These are phyloP conservation scores for Naja naja DNA, from an alignment of 2,113 vertebrate genomes.

Conservation along the genomic window DNA sequence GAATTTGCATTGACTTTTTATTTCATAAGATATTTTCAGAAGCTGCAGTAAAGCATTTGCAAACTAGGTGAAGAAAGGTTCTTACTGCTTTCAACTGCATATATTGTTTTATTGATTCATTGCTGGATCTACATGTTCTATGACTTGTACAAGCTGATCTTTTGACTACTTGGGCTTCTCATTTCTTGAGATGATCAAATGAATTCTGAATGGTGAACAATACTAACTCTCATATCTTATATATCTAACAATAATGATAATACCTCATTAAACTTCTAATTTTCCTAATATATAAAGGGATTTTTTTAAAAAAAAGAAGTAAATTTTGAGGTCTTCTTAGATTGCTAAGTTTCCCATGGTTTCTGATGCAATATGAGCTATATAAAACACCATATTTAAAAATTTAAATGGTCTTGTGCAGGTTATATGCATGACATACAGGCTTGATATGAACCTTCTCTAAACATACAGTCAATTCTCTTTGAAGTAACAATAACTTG, in stretches of 20 bases:
- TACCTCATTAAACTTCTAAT: background rate
- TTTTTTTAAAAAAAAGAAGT: background rate
- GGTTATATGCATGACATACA: background rate
- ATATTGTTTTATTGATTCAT: background rate
- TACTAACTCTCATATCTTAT: background rate
- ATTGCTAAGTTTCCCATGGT: background rate
- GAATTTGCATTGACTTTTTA: background rate
- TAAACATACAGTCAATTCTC: background rate
- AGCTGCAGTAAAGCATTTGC: background rate
- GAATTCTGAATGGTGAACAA: background rate
- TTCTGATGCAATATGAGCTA: background rate
- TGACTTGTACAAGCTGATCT: background rate
- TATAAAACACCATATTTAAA: background rate
- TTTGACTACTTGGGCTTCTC: background rate
- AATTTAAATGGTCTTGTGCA: background rate
- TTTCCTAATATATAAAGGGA: background rate
- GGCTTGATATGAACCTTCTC: background rate
- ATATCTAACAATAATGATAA: background rate
- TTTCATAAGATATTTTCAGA: background rate
- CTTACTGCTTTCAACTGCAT: background rate
- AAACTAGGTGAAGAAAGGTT: background rate
- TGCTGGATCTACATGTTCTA: background rate
- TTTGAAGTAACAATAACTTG: background rate
- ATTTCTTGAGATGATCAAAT: background rate
- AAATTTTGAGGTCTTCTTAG: background rate